Percentiles rank a stretch among this genome's conserved stretches.
These are phyloP conservation scores for Drosophila albomicans DNA, from an alignment of 1,140 invertebrate genomes.

Conservation along the genomic window DNA sequence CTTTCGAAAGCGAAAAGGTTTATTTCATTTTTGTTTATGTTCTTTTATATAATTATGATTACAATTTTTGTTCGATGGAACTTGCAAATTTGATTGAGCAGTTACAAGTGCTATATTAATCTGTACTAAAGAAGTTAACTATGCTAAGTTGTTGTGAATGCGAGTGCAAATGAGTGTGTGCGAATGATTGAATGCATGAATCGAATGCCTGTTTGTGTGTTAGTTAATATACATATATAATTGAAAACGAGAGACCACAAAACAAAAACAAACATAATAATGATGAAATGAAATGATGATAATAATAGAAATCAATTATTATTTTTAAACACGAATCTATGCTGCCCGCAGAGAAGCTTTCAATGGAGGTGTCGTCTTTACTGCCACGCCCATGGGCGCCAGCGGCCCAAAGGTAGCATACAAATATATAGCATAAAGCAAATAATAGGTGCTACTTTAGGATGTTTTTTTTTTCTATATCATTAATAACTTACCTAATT, in stretches of 20 bases:
- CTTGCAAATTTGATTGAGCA: slow-evolving; percentile 42
- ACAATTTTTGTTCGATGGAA: slow-evolving; percentile 33
- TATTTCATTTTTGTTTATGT: slow-evolving; percentile 45
- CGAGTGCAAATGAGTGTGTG: slow-evolving; percentile 14
- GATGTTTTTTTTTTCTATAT: slow-evolving; percentile 29
- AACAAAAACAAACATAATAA: slow-evolving; percentile 1
- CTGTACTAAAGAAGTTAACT: slow-evolving; percentile 67
- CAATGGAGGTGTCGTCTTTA: slow-evolving; percentile 26
- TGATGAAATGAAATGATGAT: slow-evolving; percentile 4
- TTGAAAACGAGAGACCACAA: slow-evolving; percentile 22
- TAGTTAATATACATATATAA: slow-evolving; percentile 34
- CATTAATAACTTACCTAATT: slow-evolving; percentile 11
- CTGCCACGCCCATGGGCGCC: slow-evolving; percentile 64
- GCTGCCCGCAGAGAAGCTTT: slow-evolving; percentile 54
- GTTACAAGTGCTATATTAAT: slow-evolving; percentile 77
- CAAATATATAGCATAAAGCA: slow-evolving; percentile 11
- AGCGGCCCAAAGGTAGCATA: slow-evolving; percentile 37
- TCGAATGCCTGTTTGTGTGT: slow-evolving; percentile 25
- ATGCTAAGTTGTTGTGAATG: slow-evolving; percentile 49
- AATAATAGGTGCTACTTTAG: slow-evolving; percentile 62
- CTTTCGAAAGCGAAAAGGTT: slow-evolving; percentile 69
- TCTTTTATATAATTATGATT: slow-evolving; percentile 40
- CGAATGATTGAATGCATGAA: slow-evolving; percentile 10
- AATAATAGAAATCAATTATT: slow-evolving; percentile 20
- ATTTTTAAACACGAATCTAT: slow-evolving; percentile 27